Base-by-base conservation (phyloP, 2,888 invertebrate genomes). In the Melipona beecheii region DNA sequence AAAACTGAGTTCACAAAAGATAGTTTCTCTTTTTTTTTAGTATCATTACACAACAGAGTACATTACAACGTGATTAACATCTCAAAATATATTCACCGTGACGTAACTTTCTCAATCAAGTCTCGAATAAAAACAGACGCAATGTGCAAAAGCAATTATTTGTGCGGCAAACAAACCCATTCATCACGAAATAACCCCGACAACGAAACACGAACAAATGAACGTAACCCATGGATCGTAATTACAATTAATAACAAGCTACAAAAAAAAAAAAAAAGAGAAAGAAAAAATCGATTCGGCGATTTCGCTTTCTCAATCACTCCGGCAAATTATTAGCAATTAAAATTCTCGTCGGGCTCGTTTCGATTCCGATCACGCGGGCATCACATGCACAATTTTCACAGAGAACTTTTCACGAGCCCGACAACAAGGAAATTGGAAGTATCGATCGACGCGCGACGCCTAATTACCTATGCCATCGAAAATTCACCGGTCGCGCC, bases 381-480 rank as follows among this genome's bases (percentile, higher is more conserved):
- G 78, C 54, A n/a, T n/a, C n/a, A n/a, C 31, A 4, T 4, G 19
- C 77, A 72, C 17, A 66, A 78, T 71, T 72, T 78, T 52, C 78
- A 27, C 31, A 36, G 49, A 60, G 11, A 81, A 43, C 60, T 72
- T 71, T 81, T 54, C 78, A 50, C 60, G 36, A 71, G 27, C 65
- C 27, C 70, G 60, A 54, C 71, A 72, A 66, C 52, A 74, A 74
- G 65, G 65, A 78, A 81, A 60, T 78, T 71, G 24, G 24, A 50
- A 36, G 19, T 64, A 65, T 65, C 72, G 81, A 81, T 78, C 66
- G 78, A 0, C 1, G 65, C 75, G 78, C 19, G 19, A 36, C 19
- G 11, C 68, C 65, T 81, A 78, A 74, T 84, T 79, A 43, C 43
- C 43, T 43, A 75, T 75, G 74, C 71, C 83, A 77, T 83, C 56